phyloP scores from a whole-genome alignment of 2,888 invertebrate genomes.

The Andrena trimmerana region DNA sequence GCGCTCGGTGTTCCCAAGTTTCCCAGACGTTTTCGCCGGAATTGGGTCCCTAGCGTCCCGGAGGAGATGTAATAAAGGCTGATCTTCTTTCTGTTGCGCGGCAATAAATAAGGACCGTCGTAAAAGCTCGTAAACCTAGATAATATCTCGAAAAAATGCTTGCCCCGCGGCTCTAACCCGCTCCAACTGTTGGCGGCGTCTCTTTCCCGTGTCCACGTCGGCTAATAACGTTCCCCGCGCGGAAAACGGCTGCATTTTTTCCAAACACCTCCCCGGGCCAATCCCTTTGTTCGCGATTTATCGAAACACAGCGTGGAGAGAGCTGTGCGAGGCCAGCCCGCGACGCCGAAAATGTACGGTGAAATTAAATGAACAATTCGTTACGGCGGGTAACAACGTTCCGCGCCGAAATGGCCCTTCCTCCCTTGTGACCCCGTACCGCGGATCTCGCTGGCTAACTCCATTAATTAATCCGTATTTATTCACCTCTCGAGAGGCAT shows the following conservation, averaged over 20 bases:
- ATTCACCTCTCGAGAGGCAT: slow-evolving; percentile 66
- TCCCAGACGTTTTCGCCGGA: slow-evolving; percentile 15
- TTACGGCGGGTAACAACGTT: slow-evolving; percentile 72
- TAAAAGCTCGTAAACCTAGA: slow-evolving; percentile 75
- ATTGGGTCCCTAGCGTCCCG: not conserved
- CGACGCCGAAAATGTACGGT: slow-evolving; percentile 77
- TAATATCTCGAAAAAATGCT: slow-evolving; percentile 72
- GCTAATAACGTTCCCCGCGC: slow-evolving; percentile 59
- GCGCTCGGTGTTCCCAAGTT: not conserved
- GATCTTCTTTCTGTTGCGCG: slow-evolving; percentile 57
- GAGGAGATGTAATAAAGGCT: slow-evolving; percentile 52
- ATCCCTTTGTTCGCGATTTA: slow-evolving; percentile 61
- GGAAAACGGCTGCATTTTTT: slow-evolving; percentile 65
- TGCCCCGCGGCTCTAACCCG: slow-evolving; percentile 55
- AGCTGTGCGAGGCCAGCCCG: slow-evolving; percentile 53
- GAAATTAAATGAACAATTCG: slow-evolving; percentile 81
- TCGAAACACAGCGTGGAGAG: slow-evolving; percentile 64
- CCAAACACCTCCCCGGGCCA: not conserved
- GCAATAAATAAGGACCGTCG: slow-evolving; percentile 77
- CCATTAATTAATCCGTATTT: slow-evolving; percentile 73
- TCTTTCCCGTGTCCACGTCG: slow-evolving; percentile 52
- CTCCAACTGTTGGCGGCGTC: slow-evolving; percentile 52
- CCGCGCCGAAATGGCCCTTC: slow-evolving; percentile 61
- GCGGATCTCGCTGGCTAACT: slow-evolving; percentile 61
- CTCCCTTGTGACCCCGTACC: slow-evolving; percentile 66